Base-by-base conservation (phyloP, 2,113 vertebrate genomes). In the Parus major region DNA sequence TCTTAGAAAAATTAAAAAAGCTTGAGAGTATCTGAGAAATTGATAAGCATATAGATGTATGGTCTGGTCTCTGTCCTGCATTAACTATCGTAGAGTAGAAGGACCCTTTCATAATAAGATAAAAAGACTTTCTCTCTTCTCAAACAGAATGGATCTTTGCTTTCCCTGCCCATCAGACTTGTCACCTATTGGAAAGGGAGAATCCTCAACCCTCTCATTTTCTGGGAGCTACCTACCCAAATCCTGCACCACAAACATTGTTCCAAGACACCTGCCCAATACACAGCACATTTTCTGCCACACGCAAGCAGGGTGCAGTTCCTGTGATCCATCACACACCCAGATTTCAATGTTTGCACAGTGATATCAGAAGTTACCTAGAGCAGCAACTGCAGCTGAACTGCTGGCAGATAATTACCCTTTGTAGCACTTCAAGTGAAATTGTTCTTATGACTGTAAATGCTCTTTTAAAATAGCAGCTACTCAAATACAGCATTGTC, bases 231-330 rank as follows among this genome's bases (percentile, higher is more conserved):
- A 8, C 36, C 46, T 12, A 33, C 39, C 46, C 7, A 4, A 80
- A 53, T 5, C 46, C 39, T 46, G 13, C 20, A 47, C 14, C 36
- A 86, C 35, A 33, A 12, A 8, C 35, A 7, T 7, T 24, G 4
- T 20, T 46, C 18, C 3, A 15, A 66, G 14, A 17, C 77, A 63
- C 20, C 50, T 92, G 55, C 33, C 59, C 47, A 66, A 15, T 42
- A 59, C 0, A 0, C 3, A 64, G 35, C 22, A 59, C 18, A 0
- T 46, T 70, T 52, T 28, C 23, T 28, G 44, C 12, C 44, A 6
- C 13, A 13, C 3, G 1, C 25, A 41, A 31, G 31, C 12, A 53
- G 20, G 9, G 22, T 1, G 10, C 57, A 36, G 36, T 41, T 92
- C 75, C 93, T 66, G 55, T 86, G 87, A 95, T 5, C 85, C 91